A percentile compares a stretch with the other conserved stretches of the same genome.
Conservation (phyloP, 2,113 vertebrate genomes). For the Sinocyclocheilus maitianheensis region DNA sequence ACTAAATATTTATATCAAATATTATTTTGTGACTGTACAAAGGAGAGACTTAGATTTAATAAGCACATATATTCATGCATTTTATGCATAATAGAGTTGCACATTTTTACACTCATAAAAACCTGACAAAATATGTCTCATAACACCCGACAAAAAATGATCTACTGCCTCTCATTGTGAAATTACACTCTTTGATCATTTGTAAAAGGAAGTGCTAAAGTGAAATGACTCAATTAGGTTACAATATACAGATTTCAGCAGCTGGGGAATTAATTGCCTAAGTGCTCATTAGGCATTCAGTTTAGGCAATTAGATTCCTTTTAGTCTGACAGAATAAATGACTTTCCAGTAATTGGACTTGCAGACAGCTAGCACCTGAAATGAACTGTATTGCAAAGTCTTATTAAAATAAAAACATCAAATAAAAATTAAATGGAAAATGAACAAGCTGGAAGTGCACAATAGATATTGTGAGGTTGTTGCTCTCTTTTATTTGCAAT, state of each 20-base stretch:
- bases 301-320: conserved; percentile 71
- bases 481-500: not conserved
- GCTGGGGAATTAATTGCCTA: conserved; percentile 73
- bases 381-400: conserved; percentile 72
- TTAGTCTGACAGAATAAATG: conserved; percentile 70
- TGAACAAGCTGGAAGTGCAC: conserved; percentile 64
- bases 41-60: not conserved
- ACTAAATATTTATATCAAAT: no score
- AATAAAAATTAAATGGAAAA: conserved; percentile 68
- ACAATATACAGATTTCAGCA: conserved; percentile 75
- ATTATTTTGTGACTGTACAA: no score
- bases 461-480: conserved; percentile 61
- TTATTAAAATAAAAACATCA: conserved; percentile 72
- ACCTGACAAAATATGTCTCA: not conserved
- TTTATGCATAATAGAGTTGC: not conserved
- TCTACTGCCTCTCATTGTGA: conserved; percentile 24
- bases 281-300: conserved; percentile 74
- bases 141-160: conserved; percentile 18
- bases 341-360: conserved; percentile 71
- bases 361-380: conserved; percentile 64
- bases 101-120: no score
- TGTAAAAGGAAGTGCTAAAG: conserved; percentile 63
- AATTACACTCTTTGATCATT: conserved; percentile 36
- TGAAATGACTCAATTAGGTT: conserved; percentile 70
- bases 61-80: not conserved